Percentiles rank a stretch among this genome's conserved stretches.
Evolutionary conservation across 2,797 vertebrate genomes (phyloP).

Genomic region (Yasuhikotakia modesta): DNA sequence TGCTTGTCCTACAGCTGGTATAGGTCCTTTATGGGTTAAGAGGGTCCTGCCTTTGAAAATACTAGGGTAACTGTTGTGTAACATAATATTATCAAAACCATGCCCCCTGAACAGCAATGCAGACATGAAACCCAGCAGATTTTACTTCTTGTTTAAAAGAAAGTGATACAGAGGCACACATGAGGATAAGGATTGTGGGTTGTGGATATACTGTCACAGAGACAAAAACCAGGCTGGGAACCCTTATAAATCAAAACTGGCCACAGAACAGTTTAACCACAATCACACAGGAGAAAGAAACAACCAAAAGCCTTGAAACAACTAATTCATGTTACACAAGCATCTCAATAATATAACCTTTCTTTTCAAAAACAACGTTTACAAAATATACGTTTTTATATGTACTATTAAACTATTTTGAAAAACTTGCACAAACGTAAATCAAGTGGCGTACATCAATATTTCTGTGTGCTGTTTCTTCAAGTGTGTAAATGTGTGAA

Average conservation of each 20-base stretch:
- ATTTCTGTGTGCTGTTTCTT: background rate
- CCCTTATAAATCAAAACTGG: slow-evolving; percentile 4
- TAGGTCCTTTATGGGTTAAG: background rate
- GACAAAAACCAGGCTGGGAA: background rate
- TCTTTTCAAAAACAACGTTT: background rate
- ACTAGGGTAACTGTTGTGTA: background rate
- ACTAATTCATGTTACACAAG: slow-evolving; percentile 46
- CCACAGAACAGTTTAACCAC: background rate
- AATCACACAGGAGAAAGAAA: slow-evolving; percentile 73
- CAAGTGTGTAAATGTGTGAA: slow-evolving; percentile 16
- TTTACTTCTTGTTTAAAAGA: slow-evolving; percentile 15
- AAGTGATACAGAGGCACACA: slow-evolving; percentile 15
- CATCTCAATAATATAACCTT: background rate
- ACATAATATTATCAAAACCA: slow-evolving; percentile 62
- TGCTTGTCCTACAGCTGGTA: background rate
- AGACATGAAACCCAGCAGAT: slow-evolving; percentile 61
- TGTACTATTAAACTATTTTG: background rate
- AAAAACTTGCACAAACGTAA: slow-evolving; percentile 11
- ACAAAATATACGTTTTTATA: background rate
- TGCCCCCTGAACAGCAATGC: slow-evolving; percentile 75
- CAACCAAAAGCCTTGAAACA: slow-evolving; percentile 71
- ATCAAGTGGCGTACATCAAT: background rate
- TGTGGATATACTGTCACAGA: background rate
- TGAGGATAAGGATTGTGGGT: slow-evolving; percentile 1
- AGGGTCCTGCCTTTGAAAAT: background rate